Conservation (phyloP, 2,888 invertebrate species). For the Neria commutata region DNA sequence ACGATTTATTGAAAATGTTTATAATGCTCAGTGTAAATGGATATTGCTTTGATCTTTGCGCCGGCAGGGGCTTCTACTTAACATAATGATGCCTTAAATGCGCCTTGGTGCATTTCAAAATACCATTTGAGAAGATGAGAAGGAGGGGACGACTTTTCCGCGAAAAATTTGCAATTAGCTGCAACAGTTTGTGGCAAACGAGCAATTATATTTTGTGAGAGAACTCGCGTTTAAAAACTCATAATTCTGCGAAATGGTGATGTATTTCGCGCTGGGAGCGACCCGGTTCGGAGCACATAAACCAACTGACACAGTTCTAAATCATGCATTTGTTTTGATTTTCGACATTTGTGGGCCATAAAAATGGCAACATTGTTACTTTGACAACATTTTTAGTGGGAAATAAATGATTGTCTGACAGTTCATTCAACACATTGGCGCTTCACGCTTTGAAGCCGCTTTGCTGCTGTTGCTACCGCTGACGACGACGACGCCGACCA, state of each 20-base stretch:
- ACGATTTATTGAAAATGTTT: too few relatives aligned
- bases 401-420: conserved; percentile 39
- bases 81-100: too few relatives aligned
- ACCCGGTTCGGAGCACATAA: too few relatives aligned
- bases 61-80: too few relatives aligned
- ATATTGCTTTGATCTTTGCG: too few relatives aligned
- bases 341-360: conserved; percentile 22
- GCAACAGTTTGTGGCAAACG: conserved; percentile 1
- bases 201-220: not conserved
- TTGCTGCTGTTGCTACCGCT: too few relatives aligned
- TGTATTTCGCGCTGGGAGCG: too few relatives aligned
- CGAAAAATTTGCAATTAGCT: not conserved
- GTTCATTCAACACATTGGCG: conserved; percentile 36
- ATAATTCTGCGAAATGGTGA: conserved; percentile 35
- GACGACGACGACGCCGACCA: too few relatives aligned
- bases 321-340: conserved; percentile 36
- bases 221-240: conserved; percentile 33
- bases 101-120: too few relatives aligned
- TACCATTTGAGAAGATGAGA: not conserved
- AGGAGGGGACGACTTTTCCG: not conserved
- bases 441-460: conserved; percentile 5
- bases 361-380: conserved; percentile 39
- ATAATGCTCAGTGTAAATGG: too few relatives aligned
- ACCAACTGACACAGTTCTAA: conserved; percentile 52
- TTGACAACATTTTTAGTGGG: conserved; percentile 36